These are phyloP conservation scores for Pammene fasciana DNA, from an alignment of 2,888 invertebrate genomes.

Conservation along the genomic window DNA sequence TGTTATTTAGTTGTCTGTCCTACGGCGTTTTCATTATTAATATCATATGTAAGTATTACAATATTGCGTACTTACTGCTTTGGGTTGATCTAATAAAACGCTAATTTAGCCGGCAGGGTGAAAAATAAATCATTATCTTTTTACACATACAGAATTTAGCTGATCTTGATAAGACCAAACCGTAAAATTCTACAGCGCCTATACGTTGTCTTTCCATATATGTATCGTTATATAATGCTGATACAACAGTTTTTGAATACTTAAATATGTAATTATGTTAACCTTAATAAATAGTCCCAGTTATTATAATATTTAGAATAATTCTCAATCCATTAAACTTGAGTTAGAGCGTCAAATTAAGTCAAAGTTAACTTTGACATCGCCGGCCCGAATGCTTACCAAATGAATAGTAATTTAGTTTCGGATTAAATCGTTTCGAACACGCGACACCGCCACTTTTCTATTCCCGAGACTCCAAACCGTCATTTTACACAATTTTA, in stretches of 20 bases:
- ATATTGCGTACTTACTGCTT: constrained; percentile 1
- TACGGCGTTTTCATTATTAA: constrained; percentile 17
- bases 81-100: too few species aligned
- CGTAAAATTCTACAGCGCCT: too few species aligned
- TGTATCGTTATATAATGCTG: not conserved
- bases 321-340: constrained; percentile 52
- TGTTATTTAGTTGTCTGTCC: constrained; percentile 28
- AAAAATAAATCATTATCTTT: too few species aligned
- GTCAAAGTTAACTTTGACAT: constrained; percentile 75
- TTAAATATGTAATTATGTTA: not conserved
- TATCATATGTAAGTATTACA: constrained; percentile 2
- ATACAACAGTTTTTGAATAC: not conserved
- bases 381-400: constrained; percentile 75
- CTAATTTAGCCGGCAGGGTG: too few species aligned
- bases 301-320: constrained; percentile 44
- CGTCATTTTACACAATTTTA: constrained; percentile 84
- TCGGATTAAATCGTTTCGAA: constrained; percentile 81
- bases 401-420: constrained; percentile 83
- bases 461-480: constrained; percentile 79
- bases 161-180: too few species aligned
- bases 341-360: constrained; percentile 62
- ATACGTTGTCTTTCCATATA: too few species aligned
- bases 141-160: too few species aligned
- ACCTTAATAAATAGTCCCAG: not conserved
- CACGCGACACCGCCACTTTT: constrained; percentile 83